Conservation (phyloP, 2,888 invertebrate genomes). For the Horisme vitalbata region DNA sequence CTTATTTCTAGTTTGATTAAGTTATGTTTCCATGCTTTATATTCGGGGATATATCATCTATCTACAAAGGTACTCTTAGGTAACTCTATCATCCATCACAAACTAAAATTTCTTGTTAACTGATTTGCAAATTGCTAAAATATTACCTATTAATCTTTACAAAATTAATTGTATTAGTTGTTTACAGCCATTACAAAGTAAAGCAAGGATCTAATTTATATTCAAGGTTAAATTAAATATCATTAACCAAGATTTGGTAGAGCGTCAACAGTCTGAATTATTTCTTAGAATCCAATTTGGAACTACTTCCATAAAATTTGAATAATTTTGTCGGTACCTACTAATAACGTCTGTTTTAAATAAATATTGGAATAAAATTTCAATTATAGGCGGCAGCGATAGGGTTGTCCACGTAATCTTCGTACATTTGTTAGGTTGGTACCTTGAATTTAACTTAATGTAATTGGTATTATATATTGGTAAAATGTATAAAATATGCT, state of each 20-base stretch:
- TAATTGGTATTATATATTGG: no score
- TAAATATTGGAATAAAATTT: conserved; percentile 7
- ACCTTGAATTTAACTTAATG: no score
- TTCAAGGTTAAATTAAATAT: conserved; percentile 35
- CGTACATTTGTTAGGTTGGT: no score
- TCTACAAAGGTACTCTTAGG: no score
- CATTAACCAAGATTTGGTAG: conserved; percentile 36
- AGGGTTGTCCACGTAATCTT: no score
- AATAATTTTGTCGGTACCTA: conserved; percentile 29
- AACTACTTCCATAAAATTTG: conserved; percentile 38
- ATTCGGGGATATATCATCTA: no score
- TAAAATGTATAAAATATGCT: no score
- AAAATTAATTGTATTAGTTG: neutral
- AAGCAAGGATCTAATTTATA: conserved; percentile 35
- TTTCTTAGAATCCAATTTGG: conserved; percentile 33
- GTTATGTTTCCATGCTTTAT: no score
- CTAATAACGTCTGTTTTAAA: conserved; percentile 24
- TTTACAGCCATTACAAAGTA: conserved; percentile 24
- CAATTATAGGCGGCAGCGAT: neutral
- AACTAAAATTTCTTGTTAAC: no score
- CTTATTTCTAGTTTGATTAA: no score
- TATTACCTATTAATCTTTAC: neutral
- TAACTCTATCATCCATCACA: no score
- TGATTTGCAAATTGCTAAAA: no score
- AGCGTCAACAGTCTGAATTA: conserved; percentile 30